Evolutionary conservation across 2,888 invertebrate species (phyloP).

Genomic region (Agonopterix arenella): DNA sequence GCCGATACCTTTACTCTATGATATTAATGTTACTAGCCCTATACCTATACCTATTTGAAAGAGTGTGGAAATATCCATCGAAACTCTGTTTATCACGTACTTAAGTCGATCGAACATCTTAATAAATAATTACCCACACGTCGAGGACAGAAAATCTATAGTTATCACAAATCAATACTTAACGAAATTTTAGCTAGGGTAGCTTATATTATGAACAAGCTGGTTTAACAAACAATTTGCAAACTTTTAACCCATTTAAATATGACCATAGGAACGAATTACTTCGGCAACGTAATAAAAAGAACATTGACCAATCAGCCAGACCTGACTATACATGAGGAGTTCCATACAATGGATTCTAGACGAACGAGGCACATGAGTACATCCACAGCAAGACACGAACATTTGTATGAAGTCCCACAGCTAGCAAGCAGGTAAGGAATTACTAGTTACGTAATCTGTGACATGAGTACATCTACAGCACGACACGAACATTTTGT

Average conservation of each 20-base stretch:
- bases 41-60: too few species aligned
- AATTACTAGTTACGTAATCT: too few species aligned
- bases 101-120: not conserved
- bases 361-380: constrained; percentile 48
- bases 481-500: constrained; percentile 88
- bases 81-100: too few species aligned
- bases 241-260: not conserved
- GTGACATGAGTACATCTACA: constrained; percentile 77
- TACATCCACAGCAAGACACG: constrained; percentile 83
- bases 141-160: too few species aligned
- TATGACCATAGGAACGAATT: constrained; percentile 75
- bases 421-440: constrained; percentile 74
- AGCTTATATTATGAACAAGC: too few species aligned
- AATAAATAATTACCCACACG: not conserved
- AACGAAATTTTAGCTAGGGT: too few species aligned
- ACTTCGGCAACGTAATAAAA: constrained; percentile 89
- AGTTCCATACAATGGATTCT: constrained; percentile 88
- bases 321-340: constrained; percentile 84
- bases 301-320: constrained; percentile 88
- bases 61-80: too few species aligned
- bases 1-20: too few species aligned
- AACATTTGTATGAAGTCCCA: constrained; percentile 93
- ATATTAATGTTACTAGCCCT: too few species aligned
- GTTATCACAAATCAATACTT: too few species aligned
- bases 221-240: not conserved